phyloP scores from a whole-genome alignment of 2,888 invertebrate species.

The Polydrusus cervinus region DNA sequence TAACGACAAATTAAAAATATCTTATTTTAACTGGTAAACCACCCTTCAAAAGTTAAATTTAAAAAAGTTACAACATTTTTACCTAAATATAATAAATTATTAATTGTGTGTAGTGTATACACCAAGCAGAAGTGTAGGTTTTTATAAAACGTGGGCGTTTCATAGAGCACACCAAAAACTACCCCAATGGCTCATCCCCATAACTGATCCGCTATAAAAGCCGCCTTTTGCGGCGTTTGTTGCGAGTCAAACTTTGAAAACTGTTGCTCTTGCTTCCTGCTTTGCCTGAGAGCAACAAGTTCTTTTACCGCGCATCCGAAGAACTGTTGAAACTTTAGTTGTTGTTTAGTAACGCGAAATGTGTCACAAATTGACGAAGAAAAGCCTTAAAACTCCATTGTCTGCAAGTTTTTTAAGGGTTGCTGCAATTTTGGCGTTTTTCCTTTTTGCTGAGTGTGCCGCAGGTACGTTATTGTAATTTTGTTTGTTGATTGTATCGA shows the following conservation, averaged over 20 bases:
- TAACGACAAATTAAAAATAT: too few species aligned
- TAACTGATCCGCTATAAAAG: slow-evolving; percentile 48
- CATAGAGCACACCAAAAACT: slow-evolving; percentile 35
- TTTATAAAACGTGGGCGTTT: slow-evolving; percentile 31
- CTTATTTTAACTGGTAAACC: too few species aligned
- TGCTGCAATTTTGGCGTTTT: slow-evolving; percentile 73
- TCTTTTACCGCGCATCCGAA: slow-evolving; percentile 44
- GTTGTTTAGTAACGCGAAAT: slow-evolving; percentile 20
- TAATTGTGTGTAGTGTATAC: background rate
- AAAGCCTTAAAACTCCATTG: slow-evolving; percentile 43
- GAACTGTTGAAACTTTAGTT: slow-evolving; percentile 38
- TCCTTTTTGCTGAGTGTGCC: slow-evolving; percentile 76
- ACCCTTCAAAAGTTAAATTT: too few species aligned
- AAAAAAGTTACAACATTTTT: too few species aligned
- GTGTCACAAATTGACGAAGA: slow-evolving; percentile 34
- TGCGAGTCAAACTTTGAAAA: slow-evolving; percentile 51
- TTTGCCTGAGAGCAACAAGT: slow-evolving; percentile 44
- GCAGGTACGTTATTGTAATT: slow-evolving; percentile 72
- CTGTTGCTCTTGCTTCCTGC: slow-evolving; percentile 41
- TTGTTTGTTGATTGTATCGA: too few species aligned
- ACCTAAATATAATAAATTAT: background rate
- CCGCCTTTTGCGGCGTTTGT: slow-evolving; percentile 46
- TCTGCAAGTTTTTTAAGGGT: slow-evolving; percentile 66
- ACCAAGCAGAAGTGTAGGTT: slow-evolving; percentile 1
- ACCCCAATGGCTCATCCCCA: slow-evolving; percentile 40